Evolutionary conservation across 1,140 invertebrate genomes (phyloP).

Genomic region (Sycophila sp.): DNA sequence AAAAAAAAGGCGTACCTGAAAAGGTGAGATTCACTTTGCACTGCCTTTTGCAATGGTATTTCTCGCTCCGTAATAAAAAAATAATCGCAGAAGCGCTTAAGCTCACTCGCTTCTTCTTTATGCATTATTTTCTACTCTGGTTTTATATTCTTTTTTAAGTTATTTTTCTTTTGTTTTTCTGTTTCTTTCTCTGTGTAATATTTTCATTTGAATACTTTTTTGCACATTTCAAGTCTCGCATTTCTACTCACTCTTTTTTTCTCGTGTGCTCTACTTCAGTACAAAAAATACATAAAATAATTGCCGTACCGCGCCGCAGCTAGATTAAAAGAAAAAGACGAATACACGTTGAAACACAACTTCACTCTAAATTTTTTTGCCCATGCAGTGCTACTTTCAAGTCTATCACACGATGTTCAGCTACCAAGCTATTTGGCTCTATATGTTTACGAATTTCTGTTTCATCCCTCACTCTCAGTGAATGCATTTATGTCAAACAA

Average conservation of each 20-base stretch:
- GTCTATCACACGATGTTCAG: background rate
- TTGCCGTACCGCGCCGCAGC: no score
- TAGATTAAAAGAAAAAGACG: no score
- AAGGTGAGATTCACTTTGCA: conserved; percentile 62
- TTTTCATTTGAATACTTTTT: conserved; percentile 1
- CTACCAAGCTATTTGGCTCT: conserved; percentile 30
- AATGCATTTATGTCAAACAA: background rate
- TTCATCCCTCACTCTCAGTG: conserved; percentile 28
- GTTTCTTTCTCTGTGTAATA: no score
- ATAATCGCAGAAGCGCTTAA: conserved; percentile 58
- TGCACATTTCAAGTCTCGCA: no score
- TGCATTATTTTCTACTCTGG: conserved; percentile 25
- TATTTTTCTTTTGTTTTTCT: background rate
- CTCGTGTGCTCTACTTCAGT: background rate
- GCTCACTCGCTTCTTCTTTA: conserved; percentile 47
- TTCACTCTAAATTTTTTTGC: no score
- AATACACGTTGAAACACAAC: no score
- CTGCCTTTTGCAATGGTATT: conserved; percentile 50
- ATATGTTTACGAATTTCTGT: conserved; percentile 44
- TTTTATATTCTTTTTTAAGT: conserved; percentile 25
- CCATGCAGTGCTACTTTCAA: background rate
- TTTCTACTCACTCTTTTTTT: background rate
- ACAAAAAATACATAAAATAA: background rate
- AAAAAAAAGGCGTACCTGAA: conserved; percentile 33
- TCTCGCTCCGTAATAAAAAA: conserved; percentile 48